Evolutionary conservation across 1,140 invertebrate species (phyloP), one percentile per base, ranked within the genome.

Genomic region (Pseudomyrmex gracilis): DNA sequence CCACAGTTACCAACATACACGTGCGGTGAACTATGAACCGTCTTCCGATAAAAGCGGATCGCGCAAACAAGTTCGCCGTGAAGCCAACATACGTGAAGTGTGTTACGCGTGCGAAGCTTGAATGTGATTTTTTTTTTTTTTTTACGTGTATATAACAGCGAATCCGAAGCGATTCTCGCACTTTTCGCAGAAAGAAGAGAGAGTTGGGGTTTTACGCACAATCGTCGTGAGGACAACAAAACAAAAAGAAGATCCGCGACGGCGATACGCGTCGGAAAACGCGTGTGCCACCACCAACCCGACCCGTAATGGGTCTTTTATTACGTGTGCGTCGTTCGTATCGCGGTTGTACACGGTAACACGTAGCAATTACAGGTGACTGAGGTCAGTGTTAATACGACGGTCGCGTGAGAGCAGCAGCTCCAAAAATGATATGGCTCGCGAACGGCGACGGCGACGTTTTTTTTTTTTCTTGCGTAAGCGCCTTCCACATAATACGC

Each of bases 321-420:
- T 93, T 91, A 92, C 90, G 87, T 91, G 88, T 91, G 83, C 70
- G 73, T 83, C 85, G 78, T 66, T 80, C 82, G 76, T 85, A 84
- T 83, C 88, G 88, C 73, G 77, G 73, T 83, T 34, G 84, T 83
- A 86, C 82, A 87, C 58, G 82, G 85, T 85, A 91, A 89, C 90
- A 89, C 82, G 84, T 91, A 91, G 92, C 91, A 94, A 94, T 94
- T 94, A 94, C 87, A 93, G 93, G 93, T 93, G 93, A 94, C 89
- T 92, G 92, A 93, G 93, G 93, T 94, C 93, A 93, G 91, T 93
- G 93, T 93, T 93, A 93, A 94, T 94, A 93, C 87, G 90, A 90
- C 90, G 87, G 86, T 94, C 89, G 93, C 93, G 93, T 94, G 93
- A 93, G 93, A 94, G 90, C 93, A 86, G 89, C 34, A 90, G 87